These are phyloP conservation scores for Chrysaora quinquecirrha DNA, from an alignment of 30 jellyfish, hydroid and myxozoan genomes.

Conservation along the genomic window DNA sequence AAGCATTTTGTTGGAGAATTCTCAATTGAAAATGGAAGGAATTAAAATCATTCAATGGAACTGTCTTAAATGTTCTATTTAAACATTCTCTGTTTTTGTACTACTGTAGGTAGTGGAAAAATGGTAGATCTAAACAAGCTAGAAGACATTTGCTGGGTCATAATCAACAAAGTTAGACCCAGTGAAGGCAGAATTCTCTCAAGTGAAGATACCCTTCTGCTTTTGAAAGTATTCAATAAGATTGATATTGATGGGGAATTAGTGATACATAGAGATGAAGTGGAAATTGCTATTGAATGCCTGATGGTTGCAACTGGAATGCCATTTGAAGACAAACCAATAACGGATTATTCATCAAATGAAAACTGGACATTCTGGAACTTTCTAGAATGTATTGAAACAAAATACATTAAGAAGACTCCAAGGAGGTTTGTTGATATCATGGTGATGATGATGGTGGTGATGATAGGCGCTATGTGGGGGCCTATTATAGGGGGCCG, in stretches of 20 bases:
- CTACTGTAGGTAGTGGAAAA: constrained; percentile 62
- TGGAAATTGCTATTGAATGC: constrained; percentile 44
- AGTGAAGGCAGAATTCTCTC: constrained; percentile 51
- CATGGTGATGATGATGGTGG: not conserved
- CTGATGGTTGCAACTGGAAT: constrained; percentile 92
- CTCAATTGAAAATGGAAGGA: too few species aligned
- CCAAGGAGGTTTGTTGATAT: constrained; percentile 67
- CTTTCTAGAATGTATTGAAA: constrained; percentile 85
- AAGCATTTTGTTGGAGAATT: too few species aligned
- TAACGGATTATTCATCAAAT: constrained; percentile 61
- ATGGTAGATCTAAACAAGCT: constrained; percentile 46
- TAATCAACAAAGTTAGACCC: constrained; percentile 59
- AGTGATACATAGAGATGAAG: constrained; percentile 85
- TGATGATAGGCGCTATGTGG: too few species aligned
- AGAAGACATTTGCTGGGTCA: constrained; percentile 85
- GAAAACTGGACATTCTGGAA: constrained; percentile 86
- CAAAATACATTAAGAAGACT: constrained; percentile 58
- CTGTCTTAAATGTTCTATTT: too few species aligned
- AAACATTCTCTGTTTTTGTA: too few species aligned
- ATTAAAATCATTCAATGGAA: too few species aligned
- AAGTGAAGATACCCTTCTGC: constrained; percentile 70
- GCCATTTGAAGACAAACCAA: constrained; percentile 93
- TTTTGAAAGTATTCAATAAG: constrained; percentile 83
- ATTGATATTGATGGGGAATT: constrained; percentile 70
- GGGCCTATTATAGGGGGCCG: too few species aligned